A percentile compares a stretch with the other conserved stretches of the same genome.
Evolutionary conservation across 2,888 invertebrate species (phyloP).

Genomic region (Papilio elwesi): DNA sequence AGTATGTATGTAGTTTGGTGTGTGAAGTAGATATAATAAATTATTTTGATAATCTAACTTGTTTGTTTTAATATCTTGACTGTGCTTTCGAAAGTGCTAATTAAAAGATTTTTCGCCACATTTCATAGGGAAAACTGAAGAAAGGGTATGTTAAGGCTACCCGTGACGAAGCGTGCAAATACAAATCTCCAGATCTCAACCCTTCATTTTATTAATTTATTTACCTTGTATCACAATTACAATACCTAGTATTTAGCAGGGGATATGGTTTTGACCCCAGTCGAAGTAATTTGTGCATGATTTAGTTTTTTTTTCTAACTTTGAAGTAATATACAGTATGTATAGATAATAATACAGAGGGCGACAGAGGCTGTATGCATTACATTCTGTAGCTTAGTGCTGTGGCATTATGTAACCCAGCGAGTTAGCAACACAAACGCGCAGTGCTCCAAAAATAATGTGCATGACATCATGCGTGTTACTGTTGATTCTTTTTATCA

Average conservation of each 20-base stretch:
- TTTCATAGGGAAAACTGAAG: too few species aligned
- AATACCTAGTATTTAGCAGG: too few species aligned
- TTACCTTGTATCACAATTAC: too few species aligned
- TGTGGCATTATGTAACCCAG: constrained; percentile 5
- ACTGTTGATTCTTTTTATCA: constrained; percentile 50
- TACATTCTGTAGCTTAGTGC: constrained; percentile 8
- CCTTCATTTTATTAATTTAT: too few species aligned
- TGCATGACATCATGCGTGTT: constrained; percentile 69
- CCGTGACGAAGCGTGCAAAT: too few species aligned
- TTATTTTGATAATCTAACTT: constrained; percentile 17
- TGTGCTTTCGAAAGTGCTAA: neutral
- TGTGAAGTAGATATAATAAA: constrained; percentile 27
- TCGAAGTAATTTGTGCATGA: too few species aligned
- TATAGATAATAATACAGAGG: neutral
- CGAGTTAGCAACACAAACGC: constrained; percentile 45
- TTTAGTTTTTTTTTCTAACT: neutral
- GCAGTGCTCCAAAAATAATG: constrained; percentile 69
- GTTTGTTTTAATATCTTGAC: constrained; percentile 32
- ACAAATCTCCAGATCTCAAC: too few species aligned
- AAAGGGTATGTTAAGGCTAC: too few species aligned
- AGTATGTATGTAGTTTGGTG: constrained; percentile 37
- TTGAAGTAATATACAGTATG: neutral
- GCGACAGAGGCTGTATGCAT: neutral
- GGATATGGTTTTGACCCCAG: too few species aligned
- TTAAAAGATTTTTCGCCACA: neutral